Evolutionary conservation across 1,140 invertebrate genomes (phyloP).

Genomic region (Pseudomyrmex concolor): DNA sequence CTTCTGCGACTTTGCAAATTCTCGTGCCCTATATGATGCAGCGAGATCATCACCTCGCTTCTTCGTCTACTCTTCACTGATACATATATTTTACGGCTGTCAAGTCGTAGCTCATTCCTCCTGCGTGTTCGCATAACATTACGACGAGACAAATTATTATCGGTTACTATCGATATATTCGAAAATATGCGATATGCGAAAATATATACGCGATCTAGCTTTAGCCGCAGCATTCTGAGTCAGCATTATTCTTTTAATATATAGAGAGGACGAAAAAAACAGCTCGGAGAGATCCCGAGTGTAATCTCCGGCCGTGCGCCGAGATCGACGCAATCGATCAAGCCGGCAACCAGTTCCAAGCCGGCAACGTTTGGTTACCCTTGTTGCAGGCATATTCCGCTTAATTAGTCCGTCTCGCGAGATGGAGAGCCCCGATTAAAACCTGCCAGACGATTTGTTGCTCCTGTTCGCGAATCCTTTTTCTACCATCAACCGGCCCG

Average conservation of each 20-base stretch:
- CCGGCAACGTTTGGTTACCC: conserved; percentile 65
- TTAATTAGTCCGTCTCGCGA: conserved; percentile 65
- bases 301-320: conserved; percentile 21
- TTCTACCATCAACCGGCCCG: conserved; percentile 47
- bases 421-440: conserved; percentile 69
- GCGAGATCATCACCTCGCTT: background rate
- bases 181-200: background rate
- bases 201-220: background rate
- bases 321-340: conserved; percentile 61
- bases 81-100: conserved; percentile 36
- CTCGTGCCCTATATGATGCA: background rate
- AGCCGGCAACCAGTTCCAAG: conserved; percentile 50
- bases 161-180: conserved; percentile 31
- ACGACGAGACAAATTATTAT: conserved; percentile 30
- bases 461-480: conserved; percentile 32
- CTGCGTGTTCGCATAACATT: background rate
- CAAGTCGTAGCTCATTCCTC: conserved; percentile 20
- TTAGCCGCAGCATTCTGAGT: conserved; percentile 18
- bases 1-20: conserved; percentile 21
- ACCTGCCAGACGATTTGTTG: conserved; percentile 61
- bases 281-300: background rate
- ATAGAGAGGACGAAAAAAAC: background rate
- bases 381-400: conserved; percentile 63
- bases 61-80: conserved; percentile 13
- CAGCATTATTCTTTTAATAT: background rate